Base-by-base conservation (phyloP, 2,888 invertebrate genomes). In the Amorpha juglandis region DNA sequence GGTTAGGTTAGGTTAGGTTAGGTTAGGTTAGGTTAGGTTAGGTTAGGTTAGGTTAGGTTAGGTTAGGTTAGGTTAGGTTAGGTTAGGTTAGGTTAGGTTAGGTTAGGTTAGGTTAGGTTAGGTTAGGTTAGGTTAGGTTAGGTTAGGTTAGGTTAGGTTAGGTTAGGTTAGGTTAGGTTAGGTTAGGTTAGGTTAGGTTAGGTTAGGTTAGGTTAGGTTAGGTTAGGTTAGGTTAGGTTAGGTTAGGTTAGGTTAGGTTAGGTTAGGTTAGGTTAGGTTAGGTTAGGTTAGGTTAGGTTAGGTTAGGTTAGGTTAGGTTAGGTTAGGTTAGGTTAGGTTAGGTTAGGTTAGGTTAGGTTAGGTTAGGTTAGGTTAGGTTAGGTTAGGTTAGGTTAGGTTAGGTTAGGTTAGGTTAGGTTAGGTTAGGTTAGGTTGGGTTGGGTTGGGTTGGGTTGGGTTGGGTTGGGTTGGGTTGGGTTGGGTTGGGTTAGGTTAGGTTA, bases 251-350 rank as follows among this genome's bases (percentile, higher is more conserved):
- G 68, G 68, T 68, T 68, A 68, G 68, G 68, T 68, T 68, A 68
- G 70, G 68, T 70, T 70, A 69, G 70, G 69, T 70, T 69, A 69
- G 70, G 69, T 70, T 65, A 67, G 70, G 69, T 70, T 69, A 69
- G 70, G 69, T 69, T 68, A 68, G 70, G 69, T 70, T 68, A 70
- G 71, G 69, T 70, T 69, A 68, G 69, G 68, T 69, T 68, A 68
- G 71, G 68, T 71, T 70, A 70, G 71, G 70, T 71, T 69, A 70
- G 71, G 70, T 71, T 70, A 70, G 70, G 69, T 70, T 70, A 70
- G 70, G 69, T 70, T 70, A 70, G 70, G 71, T 71, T 71, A 70
- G 71, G 71, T 70, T 71, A 71, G 71, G 71, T 70, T 71, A 71
- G 71, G 71, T 71, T 70, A 70, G 71, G 71, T 71, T 71, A 71